A percentile compares a stretch with the other conserved stretches of the same genome.
These are phyloP conservation scores for Drosophila stalkeri DNA, from an alignment of 2,888 invertebrate species.

Conservation along the genomic window DNA sequence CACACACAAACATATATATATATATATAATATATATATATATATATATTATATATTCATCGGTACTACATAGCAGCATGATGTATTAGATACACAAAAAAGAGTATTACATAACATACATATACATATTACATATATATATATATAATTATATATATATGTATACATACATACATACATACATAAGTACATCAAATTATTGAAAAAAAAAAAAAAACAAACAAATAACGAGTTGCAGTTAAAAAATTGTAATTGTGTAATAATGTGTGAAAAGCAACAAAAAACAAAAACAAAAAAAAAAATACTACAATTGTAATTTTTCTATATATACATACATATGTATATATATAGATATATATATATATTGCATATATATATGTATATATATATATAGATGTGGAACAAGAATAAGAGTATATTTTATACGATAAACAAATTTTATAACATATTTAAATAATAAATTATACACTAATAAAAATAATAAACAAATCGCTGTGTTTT, in stretches of 20 bases:
- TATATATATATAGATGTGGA: slow-evolving; percentile 52
- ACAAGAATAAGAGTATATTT: slow-evolving; percentile 78
- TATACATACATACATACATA: slow-evolving; percentile 8
- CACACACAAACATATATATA: slow-evolving; percentile 9
- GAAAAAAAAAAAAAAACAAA: slow-evolving; percentile 36
- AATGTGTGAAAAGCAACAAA: slow-evolving; percentile 46
- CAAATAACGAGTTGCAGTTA: slow-evolving; percentile 79
- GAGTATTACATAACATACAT: slow-evolving; percentile 19
- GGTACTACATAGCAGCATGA: slow-evolving; percentile 40
- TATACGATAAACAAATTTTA: slow-evolving; percentile 81
- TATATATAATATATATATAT: slow-evolving; percentile 17
- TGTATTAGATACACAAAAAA: slow-evolving; percentile 56
- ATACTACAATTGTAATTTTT: slow-evolving; percentile 69
- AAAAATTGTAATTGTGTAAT: slow-evolving; percentile 76
- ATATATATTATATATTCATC: slow-evolving; percentile 23
- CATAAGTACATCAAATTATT: slow-evolving; percentile 50
- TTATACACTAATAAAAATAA: slow-evolving; percentile 71
- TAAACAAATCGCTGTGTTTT: not conserved
- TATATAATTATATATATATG: too few relatives aligned
- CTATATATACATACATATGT: slow-evolving; percentile 57
- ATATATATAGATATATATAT: slow-evolving; percentile 52
- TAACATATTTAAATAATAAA: slow-evolving; percentile 81
- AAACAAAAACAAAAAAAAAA: slow-evolving; percentile 31
- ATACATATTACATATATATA: slow-evolving; percentile 18
- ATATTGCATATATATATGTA: slow-evolving; percentile 45